These are phyloP conservation scores for Steromphala cineraria DNA, from an alignment of 2,888 invertebrate genomes.

Conservation along the genomic window DNA sequence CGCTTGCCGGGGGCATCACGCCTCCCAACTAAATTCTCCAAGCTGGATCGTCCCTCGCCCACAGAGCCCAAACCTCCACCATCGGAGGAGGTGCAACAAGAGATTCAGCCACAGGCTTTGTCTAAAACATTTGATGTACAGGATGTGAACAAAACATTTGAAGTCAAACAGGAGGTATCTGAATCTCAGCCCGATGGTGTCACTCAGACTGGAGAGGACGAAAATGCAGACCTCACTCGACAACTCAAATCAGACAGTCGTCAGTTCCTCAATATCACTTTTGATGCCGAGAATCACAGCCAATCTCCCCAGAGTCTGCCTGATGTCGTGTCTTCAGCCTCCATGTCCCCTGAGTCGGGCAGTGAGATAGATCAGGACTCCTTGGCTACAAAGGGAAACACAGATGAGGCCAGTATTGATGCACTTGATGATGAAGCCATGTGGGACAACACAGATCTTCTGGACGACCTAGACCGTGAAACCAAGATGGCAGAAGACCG, in stretches of 20 bases:
- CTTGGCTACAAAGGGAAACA: background rate
- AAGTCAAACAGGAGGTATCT: conserved; percentile 36
- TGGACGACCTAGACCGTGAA: conserved; percentile 23
- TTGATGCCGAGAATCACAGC: conserved; percentile 46
- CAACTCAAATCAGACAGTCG: conserved; percentile 52
- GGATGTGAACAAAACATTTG: conserved; percentile 53
- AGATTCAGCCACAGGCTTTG: background rate
- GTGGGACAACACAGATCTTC: conserved; percentile 27
- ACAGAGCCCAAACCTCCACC: background rate
- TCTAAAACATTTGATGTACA: conserved; percentile 21
- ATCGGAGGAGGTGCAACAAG: background rate
- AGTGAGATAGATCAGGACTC: conserved; percentile 22
- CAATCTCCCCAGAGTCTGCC: conserved; percentile 22
- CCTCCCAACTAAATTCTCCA: conserved; percentile 6
- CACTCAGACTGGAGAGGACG: conserved; percentile 22
- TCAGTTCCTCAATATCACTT: conserved; percentile 57
- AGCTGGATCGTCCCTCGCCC: background rate
- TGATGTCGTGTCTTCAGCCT: conserved; percentile 35
- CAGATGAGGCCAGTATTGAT: conserved; percentile 21
- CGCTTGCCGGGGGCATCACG: background rate
- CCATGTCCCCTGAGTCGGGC: conserved; percentile 25
- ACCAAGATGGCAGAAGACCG: conserved; percentile 23
- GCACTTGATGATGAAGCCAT: conserved; percentile 23
- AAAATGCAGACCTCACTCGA: conserved; percentile 43
- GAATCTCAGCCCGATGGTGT: conserved; percentile 29